Conservation (phyloP, 2,888 invertebrate genomes). For the Quadriops clusia region DNA sequence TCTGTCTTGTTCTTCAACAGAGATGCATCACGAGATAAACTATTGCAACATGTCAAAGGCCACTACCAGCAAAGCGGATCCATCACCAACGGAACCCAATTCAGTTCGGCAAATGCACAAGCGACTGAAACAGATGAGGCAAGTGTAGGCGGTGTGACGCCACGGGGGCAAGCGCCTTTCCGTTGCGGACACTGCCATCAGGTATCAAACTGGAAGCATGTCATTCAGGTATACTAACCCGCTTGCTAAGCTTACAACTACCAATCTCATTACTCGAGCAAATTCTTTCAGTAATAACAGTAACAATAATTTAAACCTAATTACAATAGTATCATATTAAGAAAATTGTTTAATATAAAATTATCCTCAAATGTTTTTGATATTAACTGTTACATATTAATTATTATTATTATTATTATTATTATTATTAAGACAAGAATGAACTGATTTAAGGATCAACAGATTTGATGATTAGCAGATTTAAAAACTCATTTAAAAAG, state of each 20-base stretch:
- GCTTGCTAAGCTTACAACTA: slow-evolving; percentile 18
- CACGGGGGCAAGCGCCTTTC: slow-evolving; percentile 43
- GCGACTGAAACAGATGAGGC: slow-evolving; percentile 36
- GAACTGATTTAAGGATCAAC: too few species aligned
- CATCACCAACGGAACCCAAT: slow-evolving; percentile 4
- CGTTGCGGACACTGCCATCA: slow-evolving; percentile 74
- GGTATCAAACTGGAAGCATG: slow-evolving; percentile 76
- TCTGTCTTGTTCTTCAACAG: too few species aligned
- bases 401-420: too few species aligned
- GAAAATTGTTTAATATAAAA: too few species aligned
- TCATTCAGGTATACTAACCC: slow-evolving; percentile 62
- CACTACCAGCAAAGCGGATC: slow-evolving; percentile 41
- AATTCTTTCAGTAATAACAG: too few species aligned
- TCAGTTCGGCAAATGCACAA: background rate
- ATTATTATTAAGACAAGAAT: too few species aligned
- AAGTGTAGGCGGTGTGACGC: slow-evolving; percentile 39
- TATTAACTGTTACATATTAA: too few species aligned
- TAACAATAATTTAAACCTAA: too few species aligned
- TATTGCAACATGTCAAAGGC: slow-evolving; percentile 53
- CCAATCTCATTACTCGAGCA: slow-evolving; percentile 5
- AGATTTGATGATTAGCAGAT: too few species aligned
- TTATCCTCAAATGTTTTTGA: too few species aligned
- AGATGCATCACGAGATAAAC: slow-evolving; percentile 51
- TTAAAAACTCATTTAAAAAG: too few species aligned
- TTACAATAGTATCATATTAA: too few species aligned